phyloP scores from a whole-genome alignment of 2,888 invertebrate genomes.

The Tenthredo scrophulariae region DNA sequence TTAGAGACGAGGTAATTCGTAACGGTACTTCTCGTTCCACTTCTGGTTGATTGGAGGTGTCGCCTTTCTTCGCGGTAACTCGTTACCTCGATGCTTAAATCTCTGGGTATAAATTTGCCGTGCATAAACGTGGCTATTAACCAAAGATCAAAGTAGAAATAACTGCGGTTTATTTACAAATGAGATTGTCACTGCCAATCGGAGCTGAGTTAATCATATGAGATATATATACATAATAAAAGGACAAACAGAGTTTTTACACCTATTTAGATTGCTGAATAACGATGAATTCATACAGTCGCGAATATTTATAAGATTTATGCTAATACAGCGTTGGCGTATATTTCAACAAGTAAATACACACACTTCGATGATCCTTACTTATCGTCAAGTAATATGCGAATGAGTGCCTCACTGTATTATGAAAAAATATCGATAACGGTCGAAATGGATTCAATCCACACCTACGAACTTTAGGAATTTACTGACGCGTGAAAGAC shows the following conservation, averaged over 20 bases:
- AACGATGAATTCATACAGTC: neutral
- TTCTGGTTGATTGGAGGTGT: slow-evolving; percentile 45
- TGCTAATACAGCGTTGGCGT: neutral
- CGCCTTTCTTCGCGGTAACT: slow-evolving; percentile 23
- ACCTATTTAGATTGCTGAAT: neutral
- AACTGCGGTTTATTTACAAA: slow-evolving; percentile 18
- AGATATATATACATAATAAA: neutral
- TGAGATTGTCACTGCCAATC: slow-evolving; percentile 13
- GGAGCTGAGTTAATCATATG: neutral
- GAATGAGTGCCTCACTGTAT: neutral
- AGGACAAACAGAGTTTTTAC: neutral
- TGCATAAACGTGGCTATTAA: slow-evolving; percentile 3
- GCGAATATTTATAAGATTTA: neutral
- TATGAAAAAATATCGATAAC: neutral
- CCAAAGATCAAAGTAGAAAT: neutral
- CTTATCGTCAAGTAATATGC: neutral
- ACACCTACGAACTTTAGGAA: neutral
- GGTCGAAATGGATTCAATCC: neutral
- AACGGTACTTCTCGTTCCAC: slow-evolving; percentile 41
- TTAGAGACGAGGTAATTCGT: slow-evolving; percentile 16
- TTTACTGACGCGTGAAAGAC: neutral
- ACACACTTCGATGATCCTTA: neutral
- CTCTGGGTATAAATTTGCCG: slow-evolving; percentile 26
- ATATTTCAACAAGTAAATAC: neutral
- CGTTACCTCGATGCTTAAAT: slow-evolving; percentile 40